Evolutionary conservation across 2,888 invertebrate species (phyloP), one percentile per base, ranked within the genome.

Genomic region (Nipponacmea schrenckii): DNA sequence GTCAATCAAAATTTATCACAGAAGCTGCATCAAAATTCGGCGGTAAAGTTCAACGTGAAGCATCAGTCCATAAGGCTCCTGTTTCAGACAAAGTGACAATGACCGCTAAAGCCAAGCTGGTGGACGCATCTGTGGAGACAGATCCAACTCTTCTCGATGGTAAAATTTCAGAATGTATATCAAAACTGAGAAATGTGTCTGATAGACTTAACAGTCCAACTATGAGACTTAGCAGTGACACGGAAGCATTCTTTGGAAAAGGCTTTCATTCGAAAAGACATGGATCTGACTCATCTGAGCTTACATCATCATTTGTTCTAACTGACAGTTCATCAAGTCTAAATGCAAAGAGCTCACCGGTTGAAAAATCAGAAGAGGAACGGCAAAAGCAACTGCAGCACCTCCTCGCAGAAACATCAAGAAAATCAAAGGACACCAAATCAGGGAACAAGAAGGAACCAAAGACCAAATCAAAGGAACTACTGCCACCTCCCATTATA

Each of bases 111-210:
- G 67, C 75, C 2, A 77, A 77, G 0, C 74, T 77, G 39, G 77
- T 72, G 39, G 83, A 85, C 64, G 77, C 80, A 5, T 75, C 77
- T 15, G 80, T 83, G 5, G 79, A 80, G 56, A 84, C 84, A 2
- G 84, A 85, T 48, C 69, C 77, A 12, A 69, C 81, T 0, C 46
- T 77, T 8, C 68, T 83, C 65, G 85, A 85, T 27, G 85, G 84
- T 15, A 84, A 83, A 76, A 86, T 88, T 79, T 85, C 85, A 0
- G 83, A 83, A 17, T 88, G 88, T 73, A 88, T 88, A 64, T 84
- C 83, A 31, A 87, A 86, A 76, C 75, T 88, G 45, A 81, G 82
- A 67, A 86, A 82, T 67, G 88, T 88, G 3, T 82, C 86, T 0
- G 84, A 87, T 65, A 74, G 85, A 67, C 76, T 88, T 17, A 82